Evolutionary conservation across 2,888 invertebrate genomes (phyloP), one percentile per base, ranked within the genome.

Genomic region (Pterostichus madidus): DNA sequence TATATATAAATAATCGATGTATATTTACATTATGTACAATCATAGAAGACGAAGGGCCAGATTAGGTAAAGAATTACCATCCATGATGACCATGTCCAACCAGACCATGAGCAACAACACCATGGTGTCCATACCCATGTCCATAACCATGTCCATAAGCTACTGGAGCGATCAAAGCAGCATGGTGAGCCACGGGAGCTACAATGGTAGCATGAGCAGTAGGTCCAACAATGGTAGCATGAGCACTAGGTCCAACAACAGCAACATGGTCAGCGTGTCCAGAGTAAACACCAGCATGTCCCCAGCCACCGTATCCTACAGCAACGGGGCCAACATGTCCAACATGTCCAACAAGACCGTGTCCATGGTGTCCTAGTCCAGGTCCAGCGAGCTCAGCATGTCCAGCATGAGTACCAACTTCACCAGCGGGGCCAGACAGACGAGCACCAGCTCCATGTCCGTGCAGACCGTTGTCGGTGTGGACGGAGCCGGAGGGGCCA

Each of bases 51-150:
- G n/a, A 11, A 52, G 1, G 7, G 52, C 13, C 13, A 39, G 39
- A 39, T 71, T 6, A 5, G 10, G 31, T 71, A n/a, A 49, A 10
- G 39, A 35, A 2, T 83, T 83, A 83, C 83, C 83, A 83, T 52
- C 68, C 83, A 82, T 75, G 76, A 52, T 77, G 77, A 77, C 84
- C 85, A 73, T 83, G 84, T 53, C 82, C 85, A 68, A 83, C 85
- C 10, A 85, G 61, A 73, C 84, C 85, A 84, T 83, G 85, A 15
- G 76, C 71, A 73, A 59, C 73, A 32, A 52, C 46, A 52, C 84
- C 84, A 35, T 24, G 61, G 56, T n/a, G 17, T 24, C 24, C 24
- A 24, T 24, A 24, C 24, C 24, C 24, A 24, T 24, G 24, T 24
- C 24, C 24, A 17, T 13, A 49, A 44, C 13, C 35, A 39, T 75